Evolutionary conservation across 2,888 invertebrate genomes (phyloP).

Genomic region (Ceriagrion tenellum): DNA sequence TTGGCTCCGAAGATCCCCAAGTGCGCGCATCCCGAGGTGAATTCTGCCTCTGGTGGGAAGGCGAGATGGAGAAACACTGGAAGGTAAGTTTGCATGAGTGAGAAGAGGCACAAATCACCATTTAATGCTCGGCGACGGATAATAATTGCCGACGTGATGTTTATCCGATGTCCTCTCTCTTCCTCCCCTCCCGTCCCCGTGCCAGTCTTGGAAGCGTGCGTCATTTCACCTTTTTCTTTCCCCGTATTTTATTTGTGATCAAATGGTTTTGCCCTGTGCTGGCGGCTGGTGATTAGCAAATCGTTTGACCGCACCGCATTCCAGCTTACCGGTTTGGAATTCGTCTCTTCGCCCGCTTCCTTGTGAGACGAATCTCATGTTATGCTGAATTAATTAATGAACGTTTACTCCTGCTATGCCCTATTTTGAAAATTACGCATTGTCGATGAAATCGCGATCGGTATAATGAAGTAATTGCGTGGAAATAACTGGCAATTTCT

Average conservation of each 20-base stretch:
- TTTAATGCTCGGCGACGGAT: neutral
- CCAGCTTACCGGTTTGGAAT: neutral
- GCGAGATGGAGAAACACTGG: neutral
- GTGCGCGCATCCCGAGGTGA: neutral
- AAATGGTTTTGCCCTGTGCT: neutral
- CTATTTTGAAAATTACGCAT: too few species aligned
- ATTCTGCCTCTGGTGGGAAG: neutral
- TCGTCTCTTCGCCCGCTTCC: neutral
- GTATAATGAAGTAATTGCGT: too few species aligned
- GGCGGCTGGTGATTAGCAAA: neutral
- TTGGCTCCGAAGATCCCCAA: neutral
- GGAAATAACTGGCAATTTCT: too few species aligned
- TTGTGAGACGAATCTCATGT: neutral
- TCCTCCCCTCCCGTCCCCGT: too few species aligned
- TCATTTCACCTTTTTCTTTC: neutral
- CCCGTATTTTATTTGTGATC: neutral
- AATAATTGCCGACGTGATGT: neutral
- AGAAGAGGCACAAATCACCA: neutral
- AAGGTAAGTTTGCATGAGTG: neutral
- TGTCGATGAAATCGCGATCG: too few species aligned
- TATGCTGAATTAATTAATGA: too few species aligned
- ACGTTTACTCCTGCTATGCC: too few species aligned
- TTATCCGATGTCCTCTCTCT: neutral
- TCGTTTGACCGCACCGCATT: neutral
- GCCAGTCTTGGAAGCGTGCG: neutral